phyloP scores from a whole-genome alignment of 2,888 invertebrate genomes.

The Dendrolimus pini region DNA sequence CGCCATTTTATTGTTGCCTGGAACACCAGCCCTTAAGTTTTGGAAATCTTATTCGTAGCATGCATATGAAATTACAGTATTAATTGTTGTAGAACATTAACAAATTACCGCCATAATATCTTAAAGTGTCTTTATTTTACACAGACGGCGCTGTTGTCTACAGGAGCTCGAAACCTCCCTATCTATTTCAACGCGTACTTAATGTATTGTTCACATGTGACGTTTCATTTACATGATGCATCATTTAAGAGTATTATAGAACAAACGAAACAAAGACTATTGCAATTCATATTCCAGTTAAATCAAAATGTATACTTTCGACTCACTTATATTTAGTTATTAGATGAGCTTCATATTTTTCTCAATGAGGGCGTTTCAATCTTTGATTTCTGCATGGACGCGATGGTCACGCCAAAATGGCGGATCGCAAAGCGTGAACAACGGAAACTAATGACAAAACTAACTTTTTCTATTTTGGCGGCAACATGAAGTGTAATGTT shows the following conservation, averaged over 20 bases:
- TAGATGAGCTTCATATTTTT: slow-evolving; percentile 43
- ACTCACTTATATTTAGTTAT: background rate
- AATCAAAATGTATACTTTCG: no score
- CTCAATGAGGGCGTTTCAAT: slow-evolving; percentile 66
- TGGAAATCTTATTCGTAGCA: no score
- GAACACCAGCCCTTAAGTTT: no score
- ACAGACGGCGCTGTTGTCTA: background rate
- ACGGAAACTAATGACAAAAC: slow-evolving; percentile 9
- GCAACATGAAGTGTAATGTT: no score
- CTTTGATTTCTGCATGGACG: slow-evolving; percentile 32
- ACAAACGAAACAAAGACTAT: no score
- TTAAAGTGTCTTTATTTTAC: slow-evolving; percentile 3
- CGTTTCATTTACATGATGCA: background rate
- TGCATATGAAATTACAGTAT: no score
- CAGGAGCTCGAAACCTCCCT: background rate
- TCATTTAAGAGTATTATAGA: background rate
- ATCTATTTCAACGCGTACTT: background rate
- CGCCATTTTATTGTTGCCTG: background rate
- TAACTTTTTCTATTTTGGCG: no score
- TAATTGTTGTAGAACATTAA: no score
- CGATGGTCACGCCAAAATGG: slow-evolving; percentile 66
- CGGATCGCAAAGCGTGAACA: slow-evolving; percentile 30
- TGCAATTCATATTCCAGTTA: no score
- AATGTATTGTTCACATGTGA: background rate
- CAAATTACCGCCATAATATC: background rate